Base-by-base conservation (phyloP, 2,888 invertebrate species). In the Plemyria rubiginata region DNA sequence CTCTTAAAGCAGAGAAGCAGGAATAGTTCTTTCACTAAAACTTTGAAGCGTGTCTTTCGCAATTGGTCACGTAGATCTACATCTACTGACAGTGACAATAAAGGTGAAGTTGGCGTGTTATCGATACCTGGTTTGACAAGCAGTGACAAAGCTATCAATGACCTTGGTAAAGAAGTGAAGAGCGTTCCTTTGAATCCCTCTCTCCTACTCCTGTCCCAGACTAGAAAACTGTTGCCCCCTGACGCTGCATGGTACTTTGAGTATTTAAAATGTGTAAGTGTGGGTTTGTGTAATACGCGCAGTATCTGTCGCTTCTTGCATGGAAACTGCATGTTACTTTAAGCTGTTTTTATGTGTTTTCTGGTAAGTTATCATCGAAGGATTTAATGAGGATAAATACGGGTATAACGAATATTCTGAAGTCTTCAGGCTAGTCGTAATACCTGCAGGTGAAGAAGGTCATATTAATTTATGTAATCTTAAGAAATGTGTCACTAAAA, bases 191-290 rank as follows among this genome's bases (percentile, higher is more conserved):
- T 90, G 43, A 82, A 77, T 68, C 86, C 88, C 4, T 88, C 91
- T 65, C 76, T 91, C n/a, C 76, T 88, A 2, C 81, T 92, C 1
- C 65, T 91, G 3, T 85, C 85, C 72, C 91, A 91, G 76, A 90
- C 90, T 60, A 79, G 85, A 59, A 85, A 78, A 48, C 80, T 91
- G 36, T 76, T 91, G 28, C 74, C 65, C 61, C 86, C 89, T 15
- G 88, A 89, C 52, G 90, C 85, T 85, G 88, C 88, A 87, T 92
- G 91, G 91, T 92, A 92, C 85, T 92, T 81, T 91, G 84, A 88
- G 76, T 91, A 90, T 78, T 81, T 91, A 84, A 87, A 90, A 82
- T 71, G 87, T 84, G 92, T 92, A 91, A 92, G 92, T 92, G 79
- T 84, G 82, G 78, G 80, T 81, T 78, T 80, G 40, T 50, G 81